Percentiles rank a stretch among this genome's conserved stretches.
Conservation (phyloP, 2,888 invertebrate genomes). For the Amphiduros pacificus region DNA sequence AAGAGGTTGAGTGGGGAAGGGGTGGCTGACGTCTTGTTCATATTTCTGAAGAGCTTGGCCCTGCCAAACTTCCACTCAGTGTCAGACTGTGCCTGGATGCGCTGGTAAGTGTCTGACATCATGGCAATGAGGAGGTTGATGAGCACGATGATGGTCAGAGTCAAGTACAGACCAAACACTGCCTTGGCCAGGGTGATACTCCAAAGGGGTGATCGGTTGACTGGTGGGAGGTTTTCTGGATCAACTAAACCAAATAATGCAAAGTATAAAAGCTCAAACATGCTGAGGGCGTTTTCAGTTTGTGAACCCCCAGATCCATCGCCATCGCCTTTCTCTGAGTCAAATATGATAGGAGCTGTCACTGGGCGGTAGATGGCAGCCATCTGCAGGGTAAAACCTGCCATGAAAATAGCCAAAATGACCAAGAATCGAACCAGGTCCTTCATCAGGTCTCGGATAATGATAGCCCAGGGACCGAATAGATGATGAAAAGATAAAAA, state of each 20-base stretch:
- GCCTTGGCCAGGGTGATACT: slow-evolving; percentile 60
- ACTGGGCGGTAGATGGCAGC: slow-evolving; percentile 75
- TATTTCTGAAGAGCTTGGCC: slow-evolving; percentile 95
- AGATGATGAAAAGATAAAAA: slow-evolving; percentile 98
- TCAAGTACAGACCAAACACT: slow-evolving; percentile 95
- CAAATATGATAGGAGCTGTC: slow-evolving; percentile 75
- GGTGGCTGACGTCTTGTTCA: slow-evolving; percentile 96
- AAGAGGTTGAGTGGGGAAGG: slow-evolving; percentile 97
- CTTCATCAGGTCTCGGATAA: slow-evolving; percentile 76
- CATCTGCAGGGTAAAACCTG: slow-evolving; percentile 87
- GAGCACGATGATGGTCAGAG: slow-evolving; percentile 96
- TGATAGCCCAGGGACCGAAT: slow-evolving; percentile 99
- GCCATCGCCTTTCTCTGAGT: slow-evolving; percentile 29
- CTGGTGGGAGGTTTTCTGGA: slow-evolving; percentile 64
- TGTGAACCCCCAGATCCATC: slow-evolving; percentile 36
- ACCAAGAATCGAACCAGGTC: slow-evolving; percentile 93
- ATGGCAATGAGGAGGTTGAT: slow-evolving; percentile 99
- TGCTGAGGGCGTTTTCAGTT: slow-evolving; percentile 65
- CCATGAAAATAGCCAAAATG: slow-evolving; percentile 95
- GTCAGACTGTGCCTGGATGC: slow-evolving; percentile 99
- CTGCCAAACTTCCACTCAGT: slow-evolving; percentile 99
- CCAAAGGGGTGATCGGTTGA: slow-evolving; percentile 62
- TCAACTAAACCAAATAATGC: slow-evolving; percentile 93
- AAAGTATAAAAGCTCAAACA: slow-evolving; percentile 97
- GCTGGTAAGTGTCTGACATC: slow-evolving; percentile 99